These are phyloP conservation scores for Idris sp. DNA, from an alignment of 1,140 invertebrate species.

Conservation along the genomic window DNA sequence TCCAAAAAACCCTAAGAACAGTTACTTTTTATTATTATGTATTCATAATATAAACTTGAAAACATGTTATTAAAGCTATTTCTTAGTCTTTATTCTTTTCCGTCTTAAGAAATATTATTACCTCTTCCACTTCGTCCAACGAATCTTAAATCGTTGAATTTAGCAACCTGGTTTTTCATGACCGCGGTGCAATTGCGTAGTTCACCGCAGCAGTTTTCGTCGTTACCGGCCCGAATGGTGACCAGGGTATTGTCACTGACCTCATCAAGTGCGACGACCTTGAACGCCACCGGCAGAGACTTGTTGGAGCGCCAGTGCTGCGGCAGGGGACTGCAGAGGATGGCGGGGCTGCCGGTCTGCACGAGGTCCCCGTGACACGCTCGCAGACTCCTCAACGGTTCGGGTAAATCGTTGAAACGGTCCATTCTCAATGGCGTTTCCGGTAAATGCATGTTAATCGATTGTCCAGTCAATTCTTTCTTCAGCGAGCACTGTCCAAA, in stretches of 20 bases:
- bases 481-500: not conserved
- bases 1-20: too few species aligned
- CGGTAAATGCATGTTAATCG: constrained; percentile 78
- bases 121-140: constrained; percentile 95
- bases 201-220: constrained; percentile 97
- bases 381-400: constrained; percentile 80
- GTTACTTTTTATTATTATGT: too few species aligned
- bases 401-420: constrained; percentile 84
- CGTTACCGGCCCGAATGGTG: constrained; percentile 95
- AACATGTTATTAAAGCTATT: too few species aligned
- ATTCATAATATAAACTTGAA: too few species aligned
- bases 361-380: constrained; percentile 94
- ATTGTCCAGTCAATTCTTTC: too few species aligned
- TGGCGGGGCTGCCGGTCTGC: constrained; percentile 92
- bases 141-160: constrained; percentile 98
- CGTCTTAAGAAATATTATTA: too few species aligned
- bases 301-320: constrained; percentile 98
- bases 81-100: too few species aligned
- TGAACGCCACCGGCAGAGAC: constrained; percentile 94
- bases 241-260: constrained; percentile 96
- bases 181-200: constrained; percentile 93
- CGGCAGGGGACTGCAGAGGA: constrained; percentile 93
- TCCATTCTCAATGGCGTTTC: constrained; percentile 82
- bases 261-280: constrained; percentile 93
- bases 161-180: constrained; percentile 97